Evolutionary conservation across 2,888 invertebrate species (phyloP).

Genomic region (Aricia artaxerxes): DNA sequence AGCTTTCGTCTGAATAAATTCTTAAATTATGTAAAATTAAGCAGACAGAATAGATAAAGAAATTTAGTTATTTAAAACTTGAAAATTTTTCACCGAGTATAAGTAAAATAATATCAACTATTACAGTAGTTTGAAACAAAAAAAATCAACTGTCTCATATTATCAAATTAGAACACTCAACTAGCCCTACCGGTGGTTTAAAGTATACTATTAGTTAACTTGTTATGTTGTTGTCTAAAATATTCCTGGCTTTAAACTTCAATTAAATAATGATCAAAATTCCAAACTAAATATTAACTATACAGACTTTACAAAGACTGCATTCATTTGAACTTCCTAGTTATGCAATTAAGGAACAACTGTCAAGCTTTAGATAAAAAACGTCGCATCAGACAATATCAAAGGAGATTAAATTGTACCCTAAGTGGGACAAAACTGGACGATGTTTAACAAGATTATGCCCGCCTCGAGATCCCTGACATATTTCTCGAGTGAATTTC

Average conservation of each 20-base stretch:
- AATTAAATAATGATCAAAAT: too few relatives aligned
- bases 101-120: too few relatives aligned
- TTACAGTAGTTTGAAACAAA: too few relatives aligned
- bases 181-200: too few relatives aligned
- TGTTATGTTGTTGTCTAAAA: too few relatives aligned
- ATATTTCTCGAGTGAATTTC: not conserved
- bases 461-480: not conserved
- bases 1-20: not conserved
- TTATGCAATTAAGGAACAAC: not conserved
- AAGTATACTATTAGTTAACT: too few relatives aligned
- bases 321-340: not conserved
- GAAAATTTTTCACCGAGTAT: too few relatives aligned
- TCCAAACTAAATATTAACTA: too few relatives aligned
- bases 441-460: constrained; percentile 16
- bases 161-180: too few relatives aligned
- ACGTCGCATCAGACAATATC: constrained; percentile 4
- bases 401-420: not conserved
- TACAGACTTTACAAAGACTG: not conserved
- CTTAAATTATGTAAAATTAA: not conserved
- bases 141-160: too few relatives aligned
- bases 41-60: not conserved
- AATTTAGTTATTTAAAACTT: too few relatives aligned
- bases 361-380: not conserved
- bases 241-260: too few relatives aligned
- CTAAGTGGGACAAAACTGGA: constrained; percentile 11